Evolutionary conservation across 2,797 vertebrate genomes (phyloP).

Genomic region (Coreius guichenoti): DNA sequence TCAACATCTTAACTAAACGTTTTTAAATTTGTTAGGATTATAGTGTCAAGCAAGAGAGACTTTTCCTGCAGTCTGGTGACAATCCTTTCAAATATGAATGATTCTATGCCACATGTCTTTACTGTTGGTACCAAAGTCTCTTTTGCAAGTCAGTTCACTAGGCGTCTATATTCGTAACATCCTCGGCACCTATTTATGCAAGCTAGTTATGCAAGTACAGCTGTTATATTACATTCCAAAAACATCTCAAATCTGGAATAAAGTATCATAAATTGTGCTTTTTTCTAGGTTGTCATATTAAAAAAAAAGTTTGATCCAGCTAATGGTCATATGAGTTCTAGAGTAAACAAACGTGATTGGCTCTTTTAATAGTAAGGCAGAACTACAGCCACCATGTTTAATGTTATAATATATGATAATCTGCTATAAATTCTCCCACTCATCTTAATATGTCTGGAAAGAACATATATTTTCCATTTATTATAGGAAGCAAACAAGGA

Average conservation of each 20-base stretch:
- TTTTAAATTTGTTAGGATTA: conserved; percentile 65
- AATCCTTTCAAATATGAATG: conserved; percentile 19
- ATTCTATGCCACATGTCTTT: conserved; percentile 29
- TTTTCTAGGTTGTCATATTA: neutral
- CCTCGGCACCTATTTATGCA: neutral
- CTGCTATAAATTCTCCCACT: neutral
- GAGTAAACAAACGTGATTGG: neutral
- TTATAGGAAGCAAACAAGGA: neutral
- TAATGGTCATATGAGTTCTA: neutral
- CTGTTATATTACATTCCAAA: neutral
- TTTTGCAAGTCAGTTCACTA: neutral
- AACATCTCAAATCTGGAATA: neutral
- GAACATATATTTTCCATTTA: conserved; percentile 1
- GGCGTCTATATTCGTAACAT: neutral
- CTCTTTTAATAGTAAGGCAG: neutral
- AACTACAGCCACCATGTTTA: neutral
- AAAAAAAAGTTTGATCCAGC: neutral
- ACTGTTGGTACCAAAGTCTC: neutral
- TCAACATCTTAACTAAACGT: conserved; percentile 70
- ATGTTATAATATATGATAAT: too few species aligned
- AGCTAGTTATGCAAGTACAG: neutral
- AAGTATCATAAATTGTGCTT: neutral
- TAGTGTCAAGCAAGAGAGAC: conserved; percentile 64
- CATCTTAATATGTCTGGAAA: conserved; percentile 3
- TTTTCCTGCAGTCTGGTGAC: conserved; percentile 35